Percentiles rank a stretch among this genome's conserved stretches.
These are phyloP conservation scores for Elanus axillaris DNA, from an alignment of 2,113 vertebrate genomes.

Conservation along the genomic window DNA sequence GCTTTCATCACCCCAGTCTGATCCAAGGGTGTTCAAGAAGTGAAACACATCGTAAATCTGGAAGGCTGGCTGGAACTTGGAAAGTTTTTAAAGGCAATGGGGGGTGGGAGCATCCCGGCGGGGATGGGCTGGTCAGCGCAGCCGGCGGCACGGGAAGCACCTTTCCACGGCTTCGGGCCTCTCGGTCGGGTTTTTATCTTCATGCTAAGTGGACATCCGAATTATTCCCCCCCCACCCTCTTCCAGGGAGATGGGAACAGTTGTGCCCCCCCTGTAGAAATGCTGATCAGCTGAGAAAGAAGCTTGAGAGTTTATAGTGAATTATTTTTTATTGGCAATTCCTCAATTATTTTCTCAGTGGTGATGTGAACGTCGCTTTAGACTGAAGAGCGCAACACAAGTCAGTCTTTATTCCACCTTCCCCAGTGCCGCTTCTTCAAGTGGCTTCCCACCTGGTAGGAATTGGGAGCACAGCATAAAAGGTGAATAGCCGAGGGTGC, in stretches of 20 bases:
- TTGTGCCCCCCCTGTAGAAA: slow-evolving; percentile 41
- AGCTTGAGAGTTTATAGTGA: background rate
- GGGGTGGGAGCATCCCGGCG: background rate
- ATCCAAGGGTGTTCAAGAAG: slow-evolving; percentile 58
- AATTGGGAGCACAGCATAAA: rapidly evolving
- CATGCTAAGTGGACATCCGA: background rate
- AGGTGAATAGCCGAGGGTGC: background rate
- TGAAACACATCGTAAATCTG: slow-evolving; percentile 54
- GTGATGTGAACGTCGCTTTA: background rate
- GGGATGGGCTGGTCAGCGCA: background rate
- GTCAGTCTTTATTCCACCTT: background rate
- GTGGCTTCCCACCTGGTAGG: background rate
- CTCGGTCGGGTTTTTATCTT: background rate
- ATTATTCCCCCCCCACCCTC: background rate
- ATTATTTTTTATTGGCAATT: background rate
- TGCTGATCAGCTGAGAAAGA: slow-evolving; percentile 19
- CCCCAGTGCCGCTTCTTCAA: background rate
- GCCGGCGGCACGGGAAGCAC: background rate
- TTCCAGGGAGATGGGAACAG: slow-evolving; percentile 38
- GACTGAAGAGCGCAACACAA: background rate
- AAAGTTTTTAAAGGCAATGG: slow-evolving; percentile 18
- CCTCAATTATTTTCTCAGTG: background rate
- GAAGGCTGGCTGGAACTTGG: slow-evolving; percentile 25
- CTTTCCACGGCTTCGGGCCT: background rate
- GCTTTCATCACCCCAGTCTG: slow-evolving; percentile 53